A percentile compares a stretch with the other conserved stretches of the same genome.
Evolutionary conservation across 1,140 invertebrate genomes (phyloP).

Genomic region (Rhopalosiphum maidis): DNA sequence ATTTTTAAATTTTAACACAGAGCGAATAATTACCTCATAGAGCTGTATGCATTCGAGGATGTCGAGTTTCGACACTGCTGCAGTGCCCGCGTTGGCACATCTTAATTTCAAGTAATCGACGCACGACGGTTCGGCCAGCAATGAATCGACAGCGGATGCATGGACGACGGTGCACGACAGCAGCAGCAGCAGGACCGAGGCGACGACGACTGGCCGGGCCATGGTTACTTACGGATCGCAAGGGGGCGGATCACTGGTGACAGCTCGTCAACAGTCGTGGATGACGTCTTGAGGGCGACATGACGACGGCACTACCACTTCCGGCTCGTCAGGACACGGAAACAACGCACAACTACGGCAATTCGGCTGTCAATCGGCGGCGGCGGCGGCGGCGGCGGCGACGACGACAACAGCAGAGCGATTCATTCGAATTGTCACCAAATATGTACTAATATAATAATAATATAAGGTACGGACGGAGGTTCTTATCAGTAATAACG

Average conservation of each 20-base stretch:
- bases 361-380: neutral
- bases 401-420: neutral
- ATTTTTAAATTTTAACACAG: neutral
- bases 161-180: neutral
- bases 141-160: neutral
- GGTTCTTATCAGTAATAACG: neutral
- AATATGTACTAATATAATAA: neutral
- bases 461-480: neutral
- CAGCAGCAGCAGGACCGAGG: neutral
- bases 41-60: conserved; percentile 52
- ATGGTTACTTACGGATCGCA: neutral
- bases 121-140: conserved; percentile 45
- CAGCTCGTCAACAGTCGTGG: neutral
- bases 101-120: conserved; percentile 28
- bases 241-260: neutral
- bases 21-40: conserved; percentile 23
- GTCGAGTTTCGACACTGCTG: conserved; percentile 29
- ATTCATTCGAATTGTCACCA: neutral
- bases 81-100: conserved; percentile 13
- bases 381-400: too few relatives aligned
- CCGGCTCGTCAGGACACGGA: neutral
- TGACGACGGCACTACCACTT: neutral
- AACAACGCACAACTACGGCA: neutral
- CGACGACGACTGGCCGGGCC: neutral
- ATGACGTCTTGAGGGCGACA: neutral